Conservation (phyloP, 2,113 vertebrate species). For the Odontophorus gujanensis region DNA sequence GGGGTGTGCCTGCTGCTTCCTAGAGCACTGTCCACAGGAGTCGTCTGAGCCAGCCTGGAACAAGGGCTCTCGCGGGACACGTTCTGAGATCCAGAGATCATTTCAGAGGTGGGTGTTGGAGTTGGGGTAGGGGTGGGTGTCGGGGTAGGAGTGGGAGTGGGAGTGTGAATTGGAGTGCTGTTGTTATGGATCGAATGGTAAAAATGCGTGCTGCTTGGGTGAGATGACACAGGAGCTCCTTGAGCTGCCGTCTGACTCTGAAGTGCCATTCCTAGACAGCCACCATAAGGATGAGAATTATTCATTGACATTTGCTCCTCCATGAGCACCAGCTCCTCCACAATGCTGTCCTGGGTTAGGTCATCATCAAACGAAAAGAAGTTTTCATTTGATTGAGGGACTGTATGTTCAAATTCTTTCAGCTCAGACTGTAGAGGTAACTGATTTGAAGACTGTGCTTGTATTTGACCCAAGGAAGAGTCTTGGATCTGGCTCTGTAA, state of each 20-base stretch:
- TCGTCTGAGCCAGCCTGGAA: conserved; percentile 87
- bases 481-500: conserved; percentile 85
- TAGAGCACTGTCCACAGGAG: conserved; percentile 92
- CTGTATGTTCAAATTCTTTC: conserved; percentile 87
- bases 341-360: conserved; percentile 98
- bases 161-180: conserved; percentile 89
- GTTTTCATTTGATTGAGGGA: conserved; percentile 88
- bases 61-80: conserved; percentile 92
- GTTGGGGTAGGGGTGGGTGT: conserved; percentile 90
- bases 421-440: conserved; percentile 85
- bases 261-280: conserved; percentile 84
- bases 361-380: conserved; percentile 97
- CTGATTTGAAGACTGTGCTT: conserved; percentile 82
- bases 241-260: conserved; percentile 81
- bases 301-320: conserved; percentile 98
- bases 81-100: conserved; percentile 86
- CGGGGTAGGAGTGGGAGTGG: conserved; percentile 82
- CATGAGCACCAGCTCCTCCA: conserved; percentile 98
- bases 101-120: conserved; percentile 91
- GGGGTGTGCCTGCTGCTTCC: conserved; percentile 95
- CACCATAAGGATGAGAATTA: conserved; percentile 82
- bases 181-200: conserved; percentile 86
- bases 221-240: conserved; percentile 79
- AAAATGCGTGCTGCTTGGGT: conserved; percentile 80
- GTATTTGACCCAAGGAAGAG: conserved; percentile 78